Base-by-base conservation (phyloP, 2,113 vertebrate species). In the Grantiella picta region DNA sequence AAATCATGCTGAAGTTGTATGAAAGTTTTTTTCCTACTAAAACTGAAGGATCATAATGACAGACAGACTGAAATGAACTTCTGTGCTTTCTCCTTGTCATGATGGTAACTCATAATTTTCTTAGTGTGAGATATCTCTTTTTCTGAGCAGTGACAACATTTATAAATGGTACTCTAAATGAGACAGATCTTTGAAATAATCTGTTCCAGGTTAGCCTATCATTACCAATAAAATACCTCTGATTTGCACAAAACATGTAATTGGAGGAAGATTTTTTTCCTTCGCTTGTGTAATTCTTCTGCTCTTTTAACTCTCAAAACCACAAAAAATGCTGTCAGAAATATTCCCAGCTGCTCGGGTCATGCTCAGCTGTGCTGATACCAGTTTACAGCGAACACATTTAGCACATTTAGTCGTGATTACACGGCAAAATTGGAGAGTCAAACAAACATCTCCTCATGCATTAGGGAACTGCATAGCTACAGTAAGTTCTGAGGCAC, bases 141-240 rank as follows among this genome's bases (percentile, higher is more conserved):
- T 87, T 52, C 71, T 81, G 82, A 73, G 72, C 44, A 86, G 52
- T 64, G 92, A 61, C 52, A 90, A 80, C 60, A 77, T 54, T 93
- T 89, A 82, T 36, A 94, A 82, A 65, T 47, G 38, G 11, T 29
- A 52, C 38, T 78, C 60, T 29, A 71, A 95, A 72, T 59, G 28
- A 63, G 9, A 60, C 86, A 95, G 35, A 85, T 60, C 78, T 93
- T 64, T 86, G 5, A 83, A 94, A 94, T 76, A 94, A 81, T 95
- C 36, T 96, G 54, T 94, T 92, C 93, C 86, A 92, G 90, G 60
- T 94, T 97, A 95, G 92, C n/a, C 82, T 96, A 89, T 95, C 94
- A 96, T 96, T 97, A 94, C 82, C 36, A 66, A 94, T 89, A 82
- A 97, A 97, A 94, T 75, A 93, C 69, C 69, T 93, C 53, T 72